Conservation (phyloP, 2,797 vertebrate genomes). For the Myripristis jacobus region DNA sequence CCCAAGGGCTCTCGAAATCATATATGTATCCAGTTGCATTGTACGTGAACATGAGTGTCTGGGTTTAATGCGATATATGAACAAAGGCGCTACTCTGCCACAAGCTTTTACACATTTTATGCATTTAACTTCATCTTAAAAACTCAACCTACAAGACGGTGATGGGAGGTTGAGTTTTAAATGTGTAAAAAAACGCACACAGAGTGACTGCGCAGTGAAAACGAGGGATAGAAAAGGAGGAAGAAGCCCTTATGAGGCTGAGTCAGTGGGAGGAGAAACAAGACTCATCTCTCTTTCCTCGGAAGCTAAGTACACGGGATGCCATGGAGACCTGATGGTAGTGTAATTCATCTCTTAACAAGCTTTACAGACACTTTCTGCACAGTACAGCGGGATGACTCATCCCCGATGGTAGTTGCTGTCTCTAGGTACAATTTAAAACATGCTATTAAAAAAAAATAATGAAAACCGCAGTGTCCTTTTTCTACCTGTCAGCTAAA, state of each 20-base stretch:
- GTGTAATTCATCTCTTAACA: slow-evolving; percentile 29
- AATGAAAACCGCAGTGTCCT: not conserved
- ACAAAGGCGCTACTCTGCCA: not conserved
- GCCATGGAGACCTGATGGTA: slow-evolving; percentile 15
- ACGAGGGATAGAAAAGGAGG: not conserved
- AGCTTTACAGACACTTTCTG: slow-evolving; percentile 18
- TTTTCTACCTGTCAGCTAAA: not conserved
- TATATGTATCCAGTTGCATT: too few relatives aligned
- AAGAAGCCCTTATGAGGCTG: not conserved
- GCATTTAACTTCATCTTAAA: slow-evolving; percentile 4
- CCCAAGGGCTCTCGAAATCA: not conserved
- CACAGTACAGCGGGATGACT: slow-evolving; percentile 16
- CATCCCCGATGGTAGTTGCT: slow-evolving; percentile 6
- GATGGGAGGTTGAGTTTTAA: not conserved
- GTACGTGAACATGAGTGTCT: slow-evolving; percentile 7
- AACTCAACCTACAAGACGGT: not conserved
- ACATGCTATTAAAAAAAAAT: slow-evolving; percentile 7
- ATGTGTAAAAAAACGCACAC: not conserved
- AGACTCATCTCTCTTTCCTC: slow-evolving; percentile 18
- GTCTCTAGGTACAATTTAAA: not conserved
- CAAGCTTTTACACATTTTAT: slow-evolving; percentile 2
- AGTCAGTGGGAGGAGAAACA: slow-evolving; percentile 22
- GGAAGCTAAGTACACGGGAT: slow-evolving; percentile 7
- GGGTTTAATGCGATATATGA: not conserved
- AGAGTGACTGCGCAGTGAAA: not conserved